Evolutionary conservation across 2,888 invertebrate genomes (phyloP).

Genomic region (Pardosa pseudoannulata): DNA sequence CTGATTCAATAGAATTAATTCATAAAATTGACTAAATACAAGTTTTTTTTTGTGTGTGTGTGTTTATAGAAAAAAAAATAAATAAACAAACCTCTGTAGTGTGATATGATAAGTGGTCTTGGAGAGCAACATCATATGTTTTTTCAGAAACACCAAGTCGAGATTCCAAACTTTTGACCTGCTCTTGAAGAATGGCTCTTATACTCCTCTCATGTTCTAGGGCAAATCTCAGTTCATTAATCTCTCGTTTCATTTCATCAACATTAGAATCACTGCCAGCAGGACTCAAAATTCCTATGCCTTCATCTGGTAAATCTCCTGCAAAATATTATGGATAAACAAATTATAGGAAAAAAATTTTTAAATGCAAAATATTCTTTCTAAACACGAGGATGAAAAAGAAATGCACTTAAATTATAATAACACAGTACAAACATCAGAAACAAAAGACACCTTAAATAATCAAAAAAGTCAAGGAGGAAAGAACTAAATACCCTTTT

Average conservation of each 20-base stretch:
- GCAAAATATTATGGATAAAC: neutral
- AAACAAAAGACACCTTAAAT: no score
- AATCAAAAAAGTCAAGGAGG: no score
- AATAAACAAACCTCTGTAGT: neutral
- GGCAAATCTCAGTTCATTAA: conserved; percentile 85
- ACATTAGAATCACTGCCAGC: conserved; percentile 67
- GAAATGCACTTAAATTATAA: no score
- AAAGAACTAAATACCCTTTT: no score
- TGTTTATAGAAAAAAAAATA: neutral
- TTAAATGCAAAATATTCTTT: no score
- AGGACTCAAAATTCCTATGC: conserved; percentile 80
- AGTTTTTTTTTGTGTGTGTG: no score
- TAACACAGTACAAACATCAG: no score
- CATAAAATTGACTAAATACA: neutral
- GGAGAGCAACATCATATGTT: conserved; percentile 79
- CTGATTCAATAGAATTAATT: no score
- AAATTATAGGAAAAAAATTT: no score
- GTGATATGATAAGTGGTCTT: conserved; percentile 74
- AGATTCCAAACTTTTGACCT: conserved; percentile 86
- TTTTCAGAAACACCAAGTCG: conserved; percentile 83
- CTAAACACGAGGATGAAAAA: no score
- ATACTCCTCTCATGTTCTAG: conserved; percentile 81
- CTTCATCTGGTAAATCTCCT: conserved; percentile 82
- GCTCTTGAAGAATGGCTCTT: conserved; percentile 85
- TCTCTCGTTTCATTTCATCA: conserved; percentile 80